These are phyloP conservation scores for Hippocampus barbouri DNA, from an alignment of 2,113 vertebrate genomes.

Conservation along the genomic window DNA sequence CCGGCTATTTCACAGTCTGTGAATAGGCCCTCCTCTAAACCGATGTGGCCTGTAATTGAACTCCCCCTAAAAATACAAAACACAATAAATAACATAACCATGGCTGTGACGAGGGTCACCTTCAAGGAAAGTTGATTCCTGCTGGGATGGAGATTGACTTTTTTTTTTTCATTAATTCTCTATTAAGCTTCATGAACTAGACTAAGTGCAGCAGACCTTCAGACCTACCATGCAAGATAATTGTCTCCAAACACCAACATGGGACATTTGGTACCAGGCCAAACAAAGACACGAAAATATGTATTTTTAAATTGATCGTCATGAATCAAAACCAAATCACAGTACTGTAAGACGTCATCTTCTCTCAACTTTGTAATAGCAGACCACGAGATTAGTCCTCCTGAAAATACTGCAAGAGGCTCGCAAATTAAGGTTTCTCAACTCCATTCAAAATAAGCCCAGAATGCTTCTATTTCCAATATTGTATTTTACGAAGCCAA, in stretches of 20 bases:
- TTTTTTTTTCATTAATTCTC: not conserved
- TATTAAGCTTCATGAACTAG: not conserved
- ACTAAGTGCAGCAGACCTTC: not conserved
- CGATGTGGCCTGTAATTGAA: constrained; percentile 53
- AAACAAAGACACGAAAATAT: too few relatives aligned
- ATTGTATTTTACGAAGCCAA: too few relatives aligned
- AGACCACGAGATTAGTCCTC: too few relatives aligned
- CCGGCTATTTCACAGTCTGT: constrained; percentile 61
- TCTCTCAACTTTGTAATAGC: too few relatives aligned
- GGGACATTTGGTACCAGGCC: too few relatives aligned
- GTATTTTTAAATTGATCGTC: too few relatives aligned
- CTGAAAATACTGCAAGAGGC: too few relatives aligned
- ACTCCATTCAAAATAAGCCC: too few relatives aligned
- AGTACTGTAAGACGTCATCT: too few relatives aligned
- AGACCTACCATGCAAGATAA: not conserved
- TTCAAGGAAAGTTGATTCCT: constrained; percentile 43
- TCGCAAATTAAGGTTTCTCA: too few relatives aligned
- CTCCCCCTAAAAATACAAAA: constrained; percentile 27
- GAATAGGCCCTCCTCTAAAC: constrained; percentile 47
- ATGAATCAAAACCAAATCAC: too few relatives aligned
- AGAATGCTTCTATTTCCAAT: too few relatives aligned
- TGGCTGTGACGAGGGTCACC: constrained; percentile 52
- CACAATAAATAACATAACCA: constrained; percentile 55
- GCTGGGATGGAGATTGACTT: not conserved
- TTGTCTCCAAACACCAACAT: not conserved